These are phyloP conservation scores for Manis pentadactyla DNA, from an alignment of 2,797 vertebrate species.

Conservation along the genomic window DNA sequence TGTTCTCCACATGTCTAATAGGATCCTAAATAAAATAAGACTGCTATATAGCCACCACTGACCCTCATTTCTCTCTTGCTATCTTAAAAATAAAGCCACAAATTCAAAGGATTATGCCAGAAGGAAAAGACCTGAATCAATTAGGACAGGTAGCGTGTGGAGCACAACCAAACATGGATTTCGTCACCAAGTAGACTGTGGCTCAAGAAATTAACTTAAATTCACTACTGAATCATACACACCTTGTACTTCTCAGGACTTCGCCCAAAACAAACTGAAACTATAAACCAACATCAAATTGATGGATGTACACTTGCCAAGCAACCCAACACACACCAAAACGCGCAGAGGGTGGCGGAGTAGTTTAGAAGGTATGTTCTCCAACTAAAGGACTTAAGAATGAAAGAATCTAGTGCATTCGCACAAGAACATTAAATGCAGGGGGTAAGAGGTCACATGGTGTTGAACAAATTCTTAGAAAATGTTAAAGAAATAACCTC, in stretches of 20 bases:
- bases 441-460: neutral
- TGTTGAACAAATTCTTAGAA: slow-evolving; percentile 36
- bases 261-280: slow-evolving; percentile 45
- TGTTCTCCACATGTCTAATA: neutral
- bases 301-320: neutral
- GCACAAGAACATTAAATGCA: neutral
- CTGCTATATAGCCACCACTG: neutral
- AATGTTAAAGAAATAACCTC: slow-evolving; percentile 24
- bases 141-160: neutral
- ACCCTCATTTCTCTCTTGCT: slow-evolving; percentile 32
- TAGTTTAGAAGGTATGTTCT: slow-evolving; percentile 3
- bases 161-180: slow-evolving; percentile 19
- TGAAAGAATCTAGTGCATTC: neutral
- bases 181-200: neutral
- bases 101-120: neutral
- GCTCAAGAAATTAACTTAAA: slow-evolving; percentile 56
- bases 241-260: neutral
- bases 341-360: neutral
- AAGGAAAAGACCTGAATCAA: slow-evolving; percentile 7
- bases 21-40: slow-evolving; percentile 32
- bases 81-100: neutral
- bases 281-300: neutral
- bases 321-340: slow-evolving; percentile 11
- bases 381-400: neutral
- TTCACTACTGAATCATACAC: slow-evolving; percentile 13